Base-by-base conservation (phyloP, 2,113 vertebrate genomes). In the Agelaius tricolor region DNA sequence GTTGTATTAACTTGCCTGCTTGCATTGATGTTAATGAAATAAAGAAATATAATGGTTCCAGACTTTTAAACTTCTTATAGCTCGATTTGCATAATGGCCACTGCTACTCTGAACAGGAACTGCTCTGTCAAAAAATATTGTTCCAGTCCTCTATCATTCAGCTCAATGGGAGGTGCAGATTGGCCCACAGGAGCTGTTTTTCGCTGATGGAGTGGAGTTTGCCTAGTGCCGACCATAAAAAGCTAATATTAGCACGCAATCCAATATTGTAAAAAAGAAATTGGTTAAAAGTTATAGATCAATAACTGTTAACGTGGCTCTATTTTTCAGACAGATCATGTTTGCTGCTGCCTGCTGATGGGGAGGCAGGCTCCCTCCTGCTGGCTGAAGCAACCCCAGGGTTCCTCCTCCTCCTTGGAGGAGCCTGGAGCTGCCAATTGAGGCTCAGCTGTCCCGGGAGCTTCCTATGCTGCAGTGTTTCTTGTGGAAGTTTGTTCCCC, bases 1-100 rank as follows among this genome's bases (percentile, higher is more conserved):
- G 55, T 92, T 20, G 49, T 77, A 57, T 90, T 95, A 85, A 94
- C 87, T 93, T 27, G 3, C 49, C 77, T 7, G 31, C 90, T 94
- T 24, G 6, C 55, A 26, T 37, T 62, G 33, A 91, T 73, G 55
- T 90, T 97, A 95, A 98, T 93, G 96, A 96, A 97, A 96, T 97
- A 89, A 96, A 98, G 96, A 98, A 97, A 97, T 93, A 97, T 26
- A 89, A 97, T 54, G 77, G 97, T 97, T 97, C 97, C 97, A 89
- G 96, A 96, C 97, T 97, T 97, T 97, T 96, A 97, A 97, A 97
- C 96, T 96, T 95, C 97, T 95, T 84, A 96, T 22, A 79, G 71
- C 90, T 55, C 2, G 7, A 96, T 98, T 88, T 97, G 95, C 97
- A 96, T 96, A 96, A 97, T 96, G 87, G 89, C 68, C 81, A 78